phyloP scores from a whole-genome alignment of 92 coral and sea anemone genomes.

The Zoanthus solanderi region DNA sequence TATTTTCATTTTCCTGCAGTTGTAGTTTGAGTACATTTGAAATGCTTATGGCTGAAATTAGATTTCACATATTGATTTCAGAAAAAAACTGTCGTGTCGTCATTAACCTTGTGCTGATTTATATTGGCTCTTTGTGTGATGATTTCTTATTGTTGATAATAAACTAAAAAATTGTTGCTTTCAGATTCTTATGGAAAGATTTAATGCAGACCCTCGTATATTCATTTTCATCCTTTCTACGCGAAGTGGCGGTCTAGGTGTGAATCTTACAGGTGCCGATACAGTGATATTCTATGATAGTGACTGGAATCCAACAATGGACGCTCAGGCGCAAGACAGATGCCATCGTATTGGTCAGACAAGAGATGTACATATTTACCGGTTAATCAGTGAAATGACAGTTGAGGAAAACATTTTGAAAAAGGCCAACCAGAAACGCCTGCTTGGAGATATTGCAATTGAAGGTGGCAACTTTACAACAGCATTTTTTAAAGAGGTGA shows the following conservation, averaged over 20 bases:
- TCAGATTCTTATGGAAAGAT: conserved; percentile 97
- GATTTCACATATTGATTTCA: too few species aligned
- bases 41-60: neutral
- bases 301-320: conserved; percentile 99
- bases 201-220: conserved; percentile 94
- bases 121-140: neutral
- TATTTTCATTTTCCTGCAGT: neutral
- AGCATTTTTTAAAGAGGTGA: conserved; percentile 91
- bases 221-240: conserved; percentile 97
- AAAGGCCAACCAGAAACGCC: conserved; percentile 95
- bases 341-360: conserved; percentile 99
- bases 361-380: conserved; percentile 96
- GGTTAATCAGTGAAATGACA: conserved; percentile 95
- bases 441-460: conserved; percentile 95
- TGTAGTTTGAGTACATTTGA: neutral
- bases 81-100: too few species aligned
- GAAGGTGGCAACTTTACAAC: conserved; percentile 99
- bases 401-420: conserved; percentile 95
- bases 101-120: too few species aligned
- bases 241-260: conserved; percentile 99
- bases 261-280: conserved; percentile 97
- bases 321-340: conserved; percentile 99
- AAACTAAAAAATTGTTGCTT: neutral
- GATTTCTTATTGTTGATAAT: neutral
- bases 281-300: conserved; percentile 97